Evolutionary conservation across 2,888 invertebrate genomes (phyloP).

Genomic region (Thymelicus sylvestris): DNA sequence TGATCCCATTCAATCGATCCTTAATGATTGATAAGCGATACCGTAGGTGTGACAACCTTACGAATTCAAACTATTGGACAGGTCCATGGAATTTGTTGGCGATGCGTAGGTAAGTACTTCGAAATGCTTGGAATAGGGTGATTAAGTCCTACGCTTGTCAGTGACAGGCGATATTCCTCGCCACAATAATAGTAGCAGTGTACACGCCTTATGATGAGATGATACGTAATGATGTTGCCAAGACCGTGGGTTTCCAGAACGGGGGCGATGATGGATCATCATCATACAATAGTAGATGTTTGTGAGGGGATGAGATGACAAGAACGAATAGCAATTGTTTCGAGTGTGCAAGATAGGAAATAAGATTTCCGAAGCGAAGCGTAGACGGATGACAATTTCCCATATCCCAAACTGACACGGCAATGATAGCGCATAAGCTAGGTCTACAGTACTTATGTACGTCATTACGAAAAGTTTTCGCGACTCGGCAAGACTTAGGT

Average conservation of each 20-base stretch:
- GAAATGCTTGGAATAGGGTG: conserved; percentile 33
- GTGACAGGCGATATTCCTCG: conserved; percentile 42
- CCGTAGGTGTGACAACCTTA: conserved; percentile 70
- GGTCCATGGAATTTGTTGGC: conserved; percentile 44
- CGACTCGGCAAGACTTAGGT: background rate
- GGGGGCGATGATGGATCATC: conserved; percentile 48
- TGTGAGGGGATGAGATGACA: too few species aligned
- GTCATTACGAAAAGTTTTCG: background rate
- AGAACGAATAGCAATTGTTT: too few species aligned
- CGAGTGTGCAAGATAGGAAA: too few species aligned
- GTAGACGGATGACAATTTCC: too few species aligned
- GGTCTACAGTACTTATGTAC: background rate
- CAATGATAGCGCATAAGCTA: conserved; percentile 34
- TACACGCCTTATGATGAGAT: background rate
- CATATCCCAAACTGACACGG: conserved; percentile 41
- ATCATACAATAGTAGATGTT: too few species aligned
- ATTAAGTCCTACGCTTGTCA: conserved; percentile 48
- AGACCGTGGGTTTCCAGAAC: conserved; percentile 48
- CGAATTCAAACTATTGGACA: conserved; percentile 38
- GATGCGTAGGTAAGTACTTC: conserved; percentile 39
- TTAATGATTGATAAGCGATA: conserved; percentile 74
- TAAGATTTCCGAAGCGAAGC: too few species aligned
- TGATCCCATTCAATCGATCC: conserved; percentile 80
- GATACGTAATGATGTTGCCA: background rate
- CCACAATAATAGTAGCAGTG: background rate